Percentiles rank a stretch among this genome's conserved stretches.
Conservation (phyloP, 2,888 invertebrate species). For the Tholera decimalis region DNA sequence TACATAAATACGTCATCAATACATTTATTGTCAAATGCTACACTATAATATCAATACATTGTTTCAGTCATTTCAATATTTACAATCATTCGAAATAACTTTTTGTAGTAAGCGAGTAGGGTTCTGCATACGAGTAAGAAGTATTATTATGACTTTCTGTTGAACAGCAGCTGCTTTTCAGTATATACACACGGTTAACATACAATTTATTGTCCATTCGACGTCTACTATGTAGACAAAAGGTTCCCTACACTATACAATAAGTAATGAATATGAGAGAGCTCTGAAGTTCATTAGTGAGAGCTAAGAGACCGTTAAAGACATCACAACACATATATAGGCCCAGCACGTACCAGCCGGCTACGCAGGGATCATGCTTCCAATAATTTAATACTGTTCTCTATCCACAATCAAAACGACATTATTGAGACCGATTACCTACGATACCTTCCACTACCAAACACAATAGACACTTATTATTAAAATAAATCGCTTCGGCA, state of each 20-base stretch:
- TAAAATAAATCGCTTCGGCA: constrained; percentile 71
- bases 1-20: constrained; percentile 61
- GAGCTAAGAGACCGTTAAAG: constrained; percentile 55
- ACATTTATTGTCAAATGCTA: constrained; percentile 70
- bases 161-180: constrained; percentile 50
- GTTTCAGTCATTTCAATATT: constrained; percentile 68
- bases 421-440: constrained; percentile 62
- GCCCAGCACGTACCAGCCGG: constrained; percentile 40
- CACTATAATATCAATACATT: constrained; percentile 67
- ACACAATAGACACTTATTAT: constrained; percentile 77
- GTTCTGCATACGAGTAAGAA: constrained; percentile 49
- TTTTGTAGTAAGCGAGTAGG: constrained; percentile 58
- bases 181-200: constrained; percentile 46
- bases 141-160: constrained; percentile 66
- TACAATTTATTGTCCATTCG: constrained; percentile 44
- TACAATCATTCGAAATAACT: constrained; percentile 63
- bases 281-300: constrained; percentile 63
- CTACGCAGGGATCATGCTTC: constrained; percentile 52
- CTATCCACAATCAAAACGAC: constrained; percentile 67
- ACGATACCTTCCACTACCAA: constrained; percentile 49
- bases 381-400: constrained; percentile 76
- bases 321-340: constrained; percentile 40
- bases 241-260: constrained; percentile 51
- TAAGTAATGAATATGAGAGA: constrained; percentile 66
- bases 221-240: constrained; percentile 62